These are phyloP conservation scores for Polyodon spathula DNA, from an alignment of 2,113 vertebrate species.

Conservation along the genomic window DNA sequence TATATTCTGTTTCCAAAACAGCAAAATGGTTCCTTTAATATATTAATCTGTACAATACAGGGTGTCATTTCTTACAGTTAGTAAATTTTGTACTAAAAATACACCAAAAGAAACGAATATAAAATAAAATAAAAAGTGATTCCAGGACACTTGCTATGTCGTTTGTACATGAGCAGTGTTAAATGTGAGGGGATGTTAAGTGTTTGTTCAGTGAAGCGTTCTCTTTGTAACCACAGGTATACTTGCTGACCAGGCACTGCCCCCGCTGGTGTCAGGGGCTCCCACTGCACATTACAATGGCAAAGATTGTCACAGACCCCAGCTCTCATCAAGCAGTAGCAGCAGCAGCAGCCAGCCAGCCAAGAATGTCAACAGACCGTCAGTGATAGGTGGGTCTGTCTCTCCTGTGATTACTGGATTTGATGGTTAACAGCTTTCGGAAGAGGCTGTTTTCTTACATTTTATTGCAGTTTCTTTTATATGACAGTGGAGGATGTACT, in stretches of 20 bases:
- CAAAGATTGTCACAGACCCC: constrained; percentile 54
- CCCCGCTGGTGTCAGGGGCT: constrained; percentile 31
- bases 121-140: too few species aligned
- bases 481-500: constrained; percentile 34
- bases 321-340: constrained; percentile 51
- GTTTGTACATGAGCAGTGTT: too few species aligned
- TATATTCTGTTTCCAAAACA: too few species aligned
- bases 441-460: constrained; percentile 27
- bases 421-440: constrained; percentile 32
- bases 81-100: too few species aligned
- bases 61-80: too few species aligned
- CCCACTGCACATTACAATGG: constrained; percentile 58
- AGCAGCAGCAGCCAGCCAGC: constrained; percentile 39
- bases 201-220: neutral
- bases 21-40: too few species aligned
- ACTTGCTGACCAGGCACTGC: constrained; percentile 39
- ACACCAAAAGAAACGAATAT: too few species aligned
- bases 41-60: too few species aligned
- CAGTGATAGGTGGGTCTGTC: constrained; percentile 55
- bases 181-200: too few species aligned
- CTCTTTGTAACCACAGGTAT: constrained; percentile 31
- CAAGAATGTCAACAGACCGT: constrained; percentile 52
- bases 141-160: too few species aligned
- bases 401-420: constrained; percentile 11
- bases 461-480: constrained; percentile 29